phyloP scores from a whole-genome alignment of 2,797 vertebrate species.

The Rhinella marina region DNA sequence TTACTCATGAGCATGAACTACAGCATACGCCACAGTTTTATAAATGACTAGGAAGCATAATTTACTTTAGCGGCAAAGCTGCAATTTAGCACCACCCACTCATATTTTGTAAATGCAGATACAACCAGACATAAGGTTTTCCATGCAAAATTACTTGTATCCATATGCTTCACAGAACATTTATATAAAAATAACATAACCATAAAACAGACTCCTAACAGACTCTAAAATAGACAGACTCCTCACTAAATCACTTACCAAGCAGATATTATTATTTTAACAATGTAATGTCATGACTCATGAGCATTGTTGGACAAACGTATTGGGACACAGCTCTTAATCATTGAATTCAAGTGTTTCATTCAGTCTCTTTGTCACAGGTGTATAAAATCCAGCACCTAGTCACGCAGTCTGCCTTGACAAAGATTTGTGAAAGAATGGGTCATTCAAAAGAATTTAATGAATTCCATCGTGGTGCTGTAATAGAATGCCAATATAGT shows the following conservation, averaged over 20 bases:
- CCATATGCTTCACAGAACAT: slow-evolving; percentile 23
- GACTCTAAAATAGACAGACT: too few species aligned
- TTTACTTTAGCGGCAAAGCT: not conserved
- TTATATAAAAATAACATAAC: not conserved
- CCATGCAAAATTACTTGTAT: not conserved
- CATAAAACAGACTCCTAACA: not conserved
- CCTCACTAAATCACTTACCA: not conserved
- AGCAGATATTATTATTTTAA: not conserved
- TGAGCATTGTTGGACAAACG: not conserved
- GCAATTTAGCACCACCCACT: not conserved
- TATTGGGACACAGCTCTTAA: too few species aligned
- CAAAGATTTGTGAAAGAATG: too few species aligned
- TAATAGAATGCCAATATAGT: too few species aligned
- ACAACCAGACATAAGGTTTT: slow-evolving; percentile 8
- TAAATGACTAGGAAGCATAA: not conserved
- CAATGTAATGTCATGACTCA: not conserved
- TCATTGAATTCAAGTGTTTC: too few species aligned
- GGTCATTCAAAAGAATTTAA: too few species aligned
- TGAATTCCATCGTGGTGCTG: too few species aligned
- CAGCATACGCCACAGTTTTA: not conserved
- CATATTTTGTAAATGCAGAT: slow-evolving; percentile 12
- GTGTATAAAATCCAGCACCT: too few species aligned
- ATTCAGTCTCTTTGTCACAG: too few species aligned
- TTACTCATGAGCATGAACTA: not conserved
- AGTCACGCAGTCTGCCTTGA: too few species aligned